phyloP scores from a whole-genome alignment of 1,140 invertebrate species.

The Anadara kagoshimensis region DNA sequence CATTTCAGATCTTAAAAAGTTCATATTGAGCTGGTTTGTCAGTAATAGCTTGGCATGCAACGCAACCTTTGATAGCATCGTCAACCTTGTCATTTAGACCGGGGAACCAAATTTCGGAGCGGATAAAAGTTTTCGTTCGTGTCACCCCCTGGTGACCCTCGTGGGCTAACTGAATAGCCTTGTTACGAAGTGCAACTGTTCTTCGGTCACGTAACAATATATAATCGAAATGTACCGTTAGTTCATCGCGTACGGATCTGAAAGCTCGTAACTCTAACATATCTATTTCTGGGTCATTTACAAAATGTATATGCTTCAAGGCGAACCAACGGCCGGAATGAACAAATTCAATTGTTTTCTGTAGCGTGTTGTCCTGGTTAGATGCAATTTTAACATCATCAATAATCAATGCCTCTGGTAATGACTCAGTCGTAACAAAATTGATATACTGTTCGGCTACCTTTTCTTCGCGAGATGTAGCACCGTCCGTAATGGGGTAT shows the following conservation, averaged over 20 bases:
- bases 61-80: conserved; percentile 13
- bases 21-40: neutral
- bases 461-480: conserved; percentile 2
- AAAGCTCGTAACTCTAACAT: neutral
- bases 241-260: neutral
- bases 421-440: conserved; percentile 11
- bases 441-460: conserved; percentile 11
- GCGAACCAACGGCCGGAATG: neutral
- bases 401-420: conserved; percentile 1
- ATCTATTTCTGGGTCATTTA: neutral
- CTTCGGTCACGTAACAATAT: conserved; percentile 15
- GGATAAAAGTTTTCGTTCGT: conserved; percentile 31
- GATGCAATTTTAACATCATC: neutral
- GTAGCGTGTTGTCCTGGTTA: neutral
- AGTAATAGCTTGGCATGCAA: conserved; percentile 26
- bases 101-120: conserved; percentile 37
- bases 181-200: conserved; percentile 8
- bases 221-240: conserved; percentile 11
- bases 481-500: conserved; percentile 4
- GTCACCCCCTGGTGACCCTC: conserved; percentile 38
- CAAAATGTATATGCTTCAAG: neutral
- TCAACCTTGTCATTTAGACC: conserved; percentile 25
- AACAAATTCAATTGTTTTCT: neutral
- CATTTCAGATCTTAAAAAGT: too few species aligned
- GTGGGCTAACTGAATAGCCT: conserved; percentile 32